Percentiles rank a stretch among this genome's conserved stretches.
Conservation (phyloP, 2,888 invertebrate genomes). For the Gymnoscelis rufifasciata region DNA sequence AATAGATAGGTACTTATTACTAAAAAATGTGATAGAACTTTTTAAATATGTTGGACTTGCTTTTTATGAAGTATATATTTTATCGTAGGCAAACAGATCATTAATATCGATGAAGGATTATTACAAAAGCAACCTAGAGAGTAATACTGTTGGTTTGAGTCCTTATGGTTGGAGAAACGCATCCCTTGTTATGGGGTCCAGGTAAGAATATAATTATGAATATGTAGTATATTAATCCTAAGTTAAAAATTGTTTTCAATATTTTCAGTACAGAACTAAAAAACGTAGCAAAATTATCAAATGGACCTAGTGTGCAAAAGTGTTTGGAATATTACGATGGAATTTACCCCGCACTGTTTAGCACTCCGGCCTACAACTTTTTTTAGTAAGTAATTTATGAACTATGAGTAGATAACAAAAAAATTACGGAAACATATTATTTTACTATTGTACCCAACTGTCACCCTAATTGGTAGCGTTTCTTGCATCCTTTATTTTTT, state of each 20-base stretch:
- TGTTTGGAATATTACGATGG: slow-evolving; percentile 54
- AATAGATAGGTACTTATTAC: no score
- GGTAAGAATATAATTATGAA: no score
- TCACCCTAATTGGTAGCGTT: no score
- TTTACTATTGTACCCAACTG: no score
- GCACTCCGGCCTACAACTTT: slow-evolving; percentile 63
- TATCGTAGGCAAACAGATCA: background rate
- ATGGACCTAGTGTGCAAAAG: slow-evolving; percentile 34
- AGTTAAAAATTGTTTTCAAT: background rate
- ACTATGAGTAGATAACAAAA: no score
- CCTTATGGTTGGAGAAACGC: slow-evolving; percentile 37
- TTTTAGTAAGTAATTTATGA: slow-evolving; percentile 72
- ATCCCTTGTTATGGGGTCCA: background rate
- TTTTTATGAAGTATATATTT: no score
- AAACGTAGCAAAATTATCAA: background rate
- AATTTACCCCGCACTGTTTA: slow-evolving; percentile 49
- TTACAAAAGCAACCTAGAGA: slow-evolving; percentile 9
- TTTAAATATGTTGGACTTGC: no score
- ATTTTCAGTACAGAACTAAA: slow-evolving; percentile 5
- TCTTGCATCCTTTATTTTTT: slow-evolving; percentile 4
- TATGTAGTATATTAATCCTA: background rate
- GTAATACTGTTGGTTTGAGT: slow-evolving; percentile 32
- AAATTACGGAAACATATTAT: no score
- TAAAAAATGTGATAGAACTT: no score
- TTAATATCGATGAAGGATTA: slow-evolving; percentile 23